Evolutionary conservation across 2,888 invertebrate genomes (phyloP), one percentile per base, ranked within the genome.

Genomic region (Conus canariensis): DNA sequence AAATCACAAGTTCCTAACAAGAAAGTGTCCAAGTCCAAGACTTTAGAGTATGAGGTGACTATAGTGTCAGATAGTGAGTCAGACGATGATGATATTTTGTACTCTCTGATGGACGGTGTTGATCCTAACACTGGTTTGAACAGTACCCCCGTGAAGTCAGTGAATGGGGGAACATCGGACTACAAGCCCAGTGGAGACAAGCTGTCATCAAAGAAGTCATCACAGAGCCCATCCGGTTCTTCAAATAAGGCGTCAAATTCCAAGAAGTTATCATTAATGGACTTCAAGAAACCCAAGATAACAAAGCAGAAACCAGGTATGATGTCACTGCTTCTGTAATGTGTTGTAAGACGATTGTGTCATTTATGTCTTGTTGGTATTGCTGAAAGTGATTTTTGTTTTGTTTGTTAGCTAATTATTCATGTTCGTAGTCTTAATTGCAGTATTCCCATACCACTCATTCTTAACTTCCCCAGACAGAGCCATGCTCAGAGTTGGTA

Each of bases 11-110:
- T 30, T 0, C 8, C n/a, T 14, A 60, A 85, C 25, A 86, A 90
- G 86, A 64, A 89, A 85, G 88, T 59, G 77, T 60, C 70, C 7
- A 16, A 89, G 16, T 85, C 86, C 10, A 89, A 88, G 60, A 6
- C 8, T 80, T 80, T 70, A 19, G 80, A 59, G 60, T 88, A 70
- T 16, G 77, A 77, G 19, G 77, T 88, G 77, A 80, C 74, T 90
- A 91, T 60, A 91, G 90, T 90, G 91, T 92, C 88, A 25, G 77
- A 88, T 22, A 88, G 88, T 80, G 82, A 88, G 64, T 77, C 82
- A 12, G 82, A 80, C 91, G 94, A 94, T 91, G 93, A 93, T 88
- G 93, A 93, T 86, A 90, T 94, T 87, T 89, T 94, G 77, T 95
- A 94, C 91, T 94, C 93, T 0, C 90, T 95, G 30, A 92, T 89